Evolutionary conservation across 2,888 invertebrate species (phyloP), one percentile per base, ranked within the genome.

Genomic region (Sphaerophoria rueppellii): DNA sequence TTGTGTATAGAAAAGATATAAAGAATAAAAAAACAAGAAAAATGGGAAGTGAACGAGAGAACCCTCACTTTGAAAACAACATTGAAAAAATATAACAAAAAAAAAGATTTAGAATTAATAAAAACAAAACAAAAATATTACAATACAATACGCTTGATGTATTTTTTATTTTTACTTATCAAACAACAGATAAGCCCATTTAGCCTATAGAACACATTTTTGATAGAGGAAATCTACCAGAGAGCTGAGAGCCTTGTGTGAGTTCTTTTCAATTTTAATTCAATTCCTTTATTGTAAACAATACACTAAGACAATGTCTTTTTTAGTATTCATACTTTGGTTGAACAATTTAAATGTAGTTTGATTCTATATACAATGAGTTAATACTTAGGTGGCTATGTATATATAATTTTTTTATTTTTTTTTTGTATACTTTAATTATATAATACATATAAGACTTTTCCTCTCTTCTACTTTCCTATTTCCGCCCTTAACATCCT

Each of bases 71-170:
- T 54, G 48, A 74, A 79, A 78, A 79, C 63, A 57, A 74, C 79
- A 71, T 65, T 43, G 9, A 12, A 43, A 43, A 43, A 43, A 40
- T 37, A 69, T 63, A 50, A 32, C 37, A 60, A 58, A 71, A 65
- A 24, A 69, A 61, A 73, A 74, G 46, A 83, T 48, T 73, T 85
- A 85, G 85, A 85, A 85, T 67, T 79, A 79, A 83, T 75, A 65
- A 65, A 75, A 83, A 79, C 67, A 69, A 80, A 82, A 78, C 14
- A 72, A 81, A 78, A 73, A 77, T 77, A 81, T 65, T 73, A 74
- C 63, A 83, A 61, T 32, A 61, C 32, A 63, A 43, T 67, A 61
- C n/a, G 79, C 69, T 54, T 58, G 71, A 71, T 67, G 60, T 76
- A 73, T 78, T 67, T 77, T 82, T 82, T 67, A 43, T 67, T 82